These are phyloP conservation scores for Druon quercuslanigerum DNA, from an alignment of 1,140 invertebrate species.

Conservation along the genomic window DNA sequence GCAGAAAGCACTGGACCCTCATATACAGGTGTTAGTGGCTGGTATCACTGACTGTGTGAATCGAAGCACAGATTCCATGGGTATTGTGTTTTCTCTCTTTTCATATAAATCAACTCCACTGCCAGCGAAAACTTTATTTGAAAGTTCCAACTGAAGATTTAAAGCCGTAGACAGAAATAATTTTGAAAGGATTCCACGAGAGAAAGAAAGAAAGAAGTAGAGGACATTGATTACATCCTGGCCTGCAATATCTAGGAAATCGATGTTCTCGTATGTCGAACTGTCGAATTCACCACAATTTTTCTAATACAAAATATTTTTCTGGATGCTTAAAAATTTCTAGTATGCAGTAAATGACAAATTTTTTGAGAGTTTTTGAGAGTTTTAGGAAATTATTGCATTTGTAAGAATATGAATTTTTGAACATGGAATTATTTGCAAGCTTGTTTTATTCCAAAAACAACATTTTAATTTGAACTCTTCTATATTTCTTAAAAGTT, in stretches of 20 bases:
- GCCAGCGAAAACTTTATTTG: conserved; percentile 63
- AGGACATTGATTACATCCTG: conserved; percentile 7
- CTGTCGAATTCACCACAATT: neutral
- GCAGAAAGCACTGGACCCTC: conserved; percentile 33
- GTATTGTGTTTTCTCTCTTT: conserved; percentile 48
- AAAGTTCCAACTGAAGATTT: conserved; percentile 60
- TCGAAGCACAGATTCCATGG: conserved; percentile 49
- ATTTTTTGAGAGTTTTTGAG: too few species aligned
- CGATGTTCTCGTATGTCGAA: neutral
- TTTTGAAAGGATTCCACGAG: conserved; percentile 37
- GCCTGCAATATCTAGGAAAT: conserved; percentile 5
- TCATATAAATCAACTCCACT: conserved; percentile 59
- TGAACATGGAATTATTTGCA: too few species aligned
- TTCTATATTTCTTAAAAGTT: too few species aligned
- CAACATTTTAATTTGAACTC: too few species aligned
- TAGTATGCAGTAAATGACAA: neutral
- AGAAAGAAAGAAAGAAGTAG: conserved; percentile 40
- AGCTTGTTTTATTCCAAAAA: too few species aligned
- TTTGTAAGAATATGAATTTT: too few species aligned
- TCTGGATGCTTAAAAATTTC: neutral
- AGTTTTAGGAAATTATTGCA: too few species aligned
- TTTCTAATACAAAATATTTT: neutral
- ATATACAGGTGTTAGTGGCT: neutral
- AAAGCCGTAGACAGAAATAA: conserved; percentile 63
- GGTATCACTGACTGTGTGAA: conserved; percentile 37